Conservation (phyloP, 2,888 invertebrate genomes). For the Aspidiotus rigidus region DNA sequence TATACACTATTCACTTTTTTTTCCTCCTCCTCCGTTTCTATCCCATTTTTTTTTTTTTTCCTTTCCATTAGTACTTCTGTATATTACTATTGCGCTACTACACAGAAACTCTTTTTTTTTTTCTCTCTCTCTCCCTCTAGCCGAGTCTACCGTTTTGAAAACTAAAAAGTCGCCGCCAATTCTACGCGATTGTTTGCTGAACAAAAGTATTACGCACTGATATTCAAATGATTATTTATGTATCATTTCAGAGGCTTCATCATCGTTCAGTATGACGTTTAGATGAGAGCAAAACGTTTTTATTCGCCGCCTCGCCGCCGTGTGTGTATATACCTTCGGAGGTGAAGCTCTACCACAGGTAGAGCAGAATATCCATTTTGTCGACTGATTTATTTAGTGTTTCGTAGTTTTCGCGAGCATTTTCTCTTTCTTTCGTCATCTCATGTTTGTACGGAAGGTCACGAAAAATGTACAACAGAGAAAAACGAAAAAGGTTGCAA, state of each 20-base stretch:
- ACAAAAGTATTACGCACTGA: conserved; percentile 6
- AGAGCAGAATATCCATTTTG: no score
- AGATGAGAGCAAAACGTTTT: conserved; percentile 9
- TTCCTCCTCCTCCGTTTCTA: neutral
- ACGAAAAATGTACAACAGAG: no score
- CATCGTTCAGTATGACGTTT: conserved; percentile 15
- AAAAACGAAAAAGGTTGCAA: no score
- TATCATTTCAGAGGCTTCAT: conserved; percentile 8
- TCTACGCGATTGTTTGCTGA: conserved; percentile 13
- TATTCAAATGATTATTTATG: conserved; percentile 19
- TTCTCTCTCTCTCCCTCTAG: no score
- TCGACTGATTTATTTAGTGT: no score
- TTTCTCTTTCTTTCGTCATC: no score
- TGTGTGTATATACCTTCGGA: neutral
- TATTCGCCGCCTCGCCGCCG: neutral
- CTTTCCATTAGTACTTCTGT: neutral
- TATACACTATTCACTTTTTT: conserved; percentile 8
- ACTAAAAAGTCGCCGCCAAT: conserved; percentile 11
- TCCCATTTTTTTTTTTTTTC: conserved; percentile 5
- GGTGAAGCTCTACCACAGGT: neutral
- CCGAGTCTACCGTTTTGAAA: neutral
- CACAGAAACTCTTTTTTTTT: neutral
- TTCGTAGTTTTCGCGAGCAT: no score
- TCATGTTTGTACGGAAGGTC: no score
- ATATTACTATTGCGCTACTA: no score